phyloP scores from a whole-genome alignment of 1,140 invertebrate genomes.

The Leptopilina boulardi region DNA sequence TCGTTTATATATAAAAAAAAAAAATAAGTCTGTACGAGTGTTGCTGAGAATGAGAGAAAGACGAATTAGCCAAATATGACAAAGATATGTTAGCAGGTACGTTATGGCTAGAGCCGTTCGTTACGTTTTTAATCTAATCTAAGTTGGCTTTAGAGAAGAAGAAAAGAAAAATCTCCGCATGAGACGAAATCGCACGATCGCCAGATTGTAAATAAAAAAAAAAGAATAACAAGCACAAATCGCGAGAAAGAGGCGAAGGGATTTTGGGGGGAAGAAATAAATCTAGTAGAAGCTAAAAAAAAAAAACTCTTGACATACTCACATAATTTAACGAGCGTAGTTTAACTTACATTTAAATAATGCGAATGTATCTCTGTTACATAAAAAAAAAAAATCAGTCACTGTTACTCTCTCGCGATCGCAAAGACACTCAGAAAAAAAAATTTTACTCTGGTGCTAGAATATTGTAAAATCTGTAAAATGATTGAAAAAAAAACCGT shows the following conservation, averaged over 20 bases:
- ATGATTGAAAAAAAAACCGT: not conserved
- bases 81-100: slow-evolving; percentile 61
- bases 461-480: slow-evolving; percentile 11
- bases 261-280: slow-evolving; percentile 49
- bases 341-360: slow-evolving; percentile 53
- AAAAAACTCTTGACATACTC: slow-evolving; percentile 67
- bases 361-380: slow-evolving; percentile 42
- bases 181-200: slow-evolving; percentile 31
- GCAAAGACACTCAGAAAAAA: not conserved
- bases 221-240: slow-evolving; percentile 58
- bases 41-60: slow-evolving; percentile 35
- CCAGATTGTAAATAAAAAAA: slow-evolving; percentile 57
- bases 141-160: not conserved
- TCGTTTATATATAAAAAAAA: slow-evolving; percentile 53
- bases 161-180: too few species aligned
- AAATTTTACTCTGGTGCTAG: slow-evolving; percentile 19
- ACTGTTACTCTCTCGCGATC: slow-evolving; percentile 7
- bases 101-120: slow-evolving; percentile 53
- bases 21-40: slow-evolving; percentile 48
- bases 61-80: slow-evolving; percentile 70
- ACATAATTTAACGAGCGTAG: slow-evolving; percentile 64
- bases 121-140: slow-evolving; percentile 58
- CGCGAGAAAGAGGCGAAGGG: slow-evolving; percentile 49
- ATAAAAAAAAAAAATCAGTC: slow-evolving; percentile 26
- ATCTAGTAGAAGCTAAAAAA: slow-evolving; percentile 44